Conservation (phyloP, 2,888 invertebrate species). For the Meghimatium bilineatum region DNA sequence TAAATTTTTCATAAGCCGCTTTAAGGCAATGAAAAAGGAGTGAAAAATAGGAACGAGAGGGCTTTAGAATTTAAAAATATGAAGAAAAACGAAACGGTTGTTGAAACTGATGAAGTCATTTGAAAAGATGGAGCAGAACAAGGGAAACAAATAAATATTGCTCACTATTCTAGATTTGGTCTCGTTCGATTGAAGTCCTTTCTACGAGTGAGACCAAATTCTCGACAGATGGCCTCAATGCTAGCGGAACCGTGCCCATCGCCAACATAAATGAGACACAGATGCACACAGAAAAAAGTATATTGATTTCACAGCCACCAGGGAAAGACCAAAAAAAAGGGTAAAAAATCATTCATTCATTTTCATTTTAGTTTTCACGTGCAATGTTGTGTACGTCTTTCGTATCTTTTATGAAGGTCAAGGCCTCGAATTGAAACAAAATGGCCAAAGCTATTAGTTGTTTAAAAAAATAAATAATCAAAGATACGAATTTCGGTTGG, state of each 20-base stretch:
- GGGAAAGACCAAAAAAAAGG: neutral
- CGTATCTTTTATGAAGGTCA: no score
- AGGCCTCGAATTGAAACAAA: neutral
- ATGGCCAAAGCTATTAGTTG: neutral
- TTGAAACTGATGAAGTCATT: neutral
- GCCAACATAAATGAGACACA: neutral
- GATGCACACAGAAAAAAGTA: neutral
- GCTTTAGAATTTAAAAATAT: no score
- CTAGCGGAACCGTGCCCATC: neutral
- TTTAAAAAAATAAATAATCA: neutral
- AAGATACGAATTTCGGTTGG: neutral
- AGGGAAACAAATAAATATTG: neutral
- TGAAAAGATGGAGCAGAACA: neutral
- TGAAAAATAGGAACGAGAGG: neutral
- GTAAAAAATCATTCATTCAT: neutral
- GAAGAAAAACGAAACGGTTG: neutral
- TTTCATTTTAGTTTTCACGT: neutral
- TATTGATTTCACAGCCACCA: slow-evolving; percentile 11
- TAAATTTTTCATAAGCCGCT: slow-evolving; percentile 28
- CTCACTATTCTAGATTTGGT: neutral
- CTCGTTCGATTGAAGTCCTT: neutral
- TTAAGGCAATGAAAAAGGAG: neutral
- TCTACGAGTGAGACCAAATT: slow-evolving; percentile 4
- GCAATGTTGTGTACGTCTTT: neutral
- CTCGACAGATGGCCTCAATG: slow-evolving; percentile 25